phyloP scores from a whole-genome alignment of 1,140 invertebrate genomes.

The Drosophila nikananu region DNA sequence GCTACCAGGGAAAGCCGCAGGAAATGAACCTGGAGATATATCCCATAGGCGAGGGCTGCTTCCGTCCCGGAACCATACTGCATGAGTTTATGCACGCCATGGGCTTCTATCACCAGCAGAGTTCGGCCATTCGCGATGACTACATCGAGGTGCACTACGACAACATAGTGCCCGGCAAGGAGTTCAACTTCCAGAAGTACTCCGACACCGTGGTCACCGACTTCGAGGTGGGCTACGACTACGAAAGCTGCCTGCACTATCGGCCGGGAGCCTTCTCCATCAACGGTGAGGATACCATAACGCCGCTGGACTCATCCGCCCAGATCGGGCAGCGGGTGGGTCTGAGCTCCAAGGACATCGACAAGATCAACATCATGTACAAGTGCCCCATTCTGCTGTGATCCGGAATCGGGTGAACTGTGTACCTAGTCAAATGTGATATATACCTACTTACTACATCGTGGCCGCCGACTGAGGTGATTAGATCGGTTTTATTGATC shows the following conservation, averaged over 20 bases:
- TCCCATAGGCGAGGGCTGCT: conserved; percentile 86
- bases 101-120: conserved; percentile 89
- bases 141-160: conserved; percentile 87
- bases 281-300: conserved; percentile 90
- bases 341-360: conserved; percentile 88
- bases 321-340: conserved; percentile 88
- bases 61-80: conserved; percentile 87
- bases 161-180: conserved; percentile 87
- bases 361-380: conserved; percentile 82
- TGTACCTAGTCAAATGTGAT: conserved; percentile 50
- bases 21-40: conserved; percentile 86
- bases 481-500: conserved; percentile 54
- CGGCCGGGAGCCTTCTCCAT: conserved; percentile 89
- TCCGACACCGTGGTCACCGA: conserved; percentile 81
- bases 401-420: conserved; percentile 10
- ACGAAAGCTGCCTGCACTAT: conserved; percentile 92
- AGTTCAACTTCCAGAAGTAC: conserved; percentile 88
- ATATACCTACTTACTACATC: conserved; percentile 23
- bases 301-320: conserved; percentile 79
- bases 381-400: conserved; percentile 73
- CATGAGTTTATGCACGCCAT: conserved; percentile 90
- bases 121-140: conserved; percentile 87
- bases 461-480: conserved; percentile 22
- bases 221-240: conserved; percentile 88
- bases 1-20: conserved; percentile 86